phyloP scores from a whole-genome alignment of 2,888 invertebrate species.

The Tineola bisselliella region DNA sequence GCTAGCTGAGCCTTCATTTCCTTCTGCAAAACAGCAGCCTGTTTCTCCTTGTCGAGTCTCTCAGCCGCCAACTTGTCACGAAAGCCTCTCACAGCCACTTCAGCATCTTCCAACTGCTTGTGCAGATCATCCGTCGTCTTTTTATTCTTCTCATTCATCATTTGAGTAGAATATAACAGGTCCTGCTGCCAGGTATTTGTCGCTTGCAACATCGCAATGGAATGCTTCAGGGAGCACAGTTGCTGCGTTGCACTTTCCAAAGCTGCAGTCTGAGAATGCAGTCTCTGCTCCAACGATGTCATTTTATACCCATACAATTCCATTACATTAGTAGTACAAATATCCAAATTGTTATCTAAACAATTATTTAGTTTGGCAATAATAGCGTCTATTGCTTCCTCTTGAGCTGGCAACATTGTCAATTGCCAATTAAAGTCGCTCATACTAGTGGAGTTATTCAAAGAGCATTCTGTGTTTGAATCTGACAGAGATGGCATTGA shows the following conservation, averaged over 20 bases:
- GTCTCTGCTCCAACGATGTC: slow-evolving; percentile 56
- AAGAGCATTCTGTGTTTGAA: not conserved
- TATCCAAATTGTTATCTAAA: slow-evolving; percentile 56
- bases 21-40: slow-evolving; percentile 44
- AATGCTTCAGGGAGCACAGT: slow-evolving; percentile 57
- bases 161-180: slow-evolving; percentile 53
- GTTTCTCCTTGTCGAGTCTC: slow-evolving; percentile 51
- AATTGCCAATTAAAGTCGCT: slow-evolving; percentile 23
- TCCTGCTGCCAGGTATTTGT: slow-evolving; percentile 58
- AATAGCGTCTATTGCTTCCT: slow-evolving; percentile 59
- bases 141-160: slow-evolving; percentile 60
- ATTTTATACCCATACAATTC: slow-evolving; percentile 78
- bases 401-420: slow-evolving; percentile 49
- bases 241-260: slow-evolving; percentile 62
- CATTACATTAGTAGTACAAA: slow-evolving; percentile 75
- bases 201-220: slow-evolving; percentile 53
- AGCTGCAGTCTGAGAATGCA: slow-evolving; percentile 51
- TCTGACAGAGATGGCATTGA: slow-evolving; percentile 22
- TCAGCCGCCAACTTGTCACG: slow-evolving; percentile 57
- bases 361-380: slow-evolving; percentile 50
- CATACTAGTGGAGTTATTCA: not conserved
- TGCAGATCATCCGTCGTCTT: slow-evolving; percentile 51
- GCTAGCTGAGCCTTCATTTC: slow-evolving; percentile 46
- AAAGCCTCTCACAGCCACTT: slow-evolving; percentile 46
- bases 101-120: slow-evolving; percentile 55